A percentile compares a stretch with the other conserved stretches of the same genome.
These are phyloP conservation scores for Marronus borbonicus DNA, from an alignment of 2,888 invertebrate genomes.

Conservation along the genomic window DNA sequence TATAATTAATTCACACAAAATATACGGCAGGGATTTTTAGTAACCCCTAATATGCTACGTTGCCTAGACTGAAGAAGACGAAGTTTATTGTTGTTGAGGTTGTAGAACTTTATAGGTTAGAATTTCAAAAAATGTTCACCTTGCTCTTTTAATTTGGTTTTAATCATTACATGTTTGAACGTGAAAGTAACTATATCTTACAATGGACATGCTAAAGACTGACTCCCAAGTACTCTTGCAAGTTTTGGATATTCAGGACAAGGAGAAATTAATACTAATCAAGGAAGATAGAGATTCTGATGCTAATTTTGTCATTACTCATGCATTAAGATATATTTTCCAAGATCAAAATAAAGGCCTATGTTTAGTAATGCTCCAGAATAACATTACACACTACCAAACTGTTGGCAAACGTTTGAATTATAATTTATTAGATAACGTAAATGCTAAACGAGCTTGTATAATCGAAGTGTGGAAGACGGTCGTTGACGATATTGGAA, in stretches of 20 bases:
- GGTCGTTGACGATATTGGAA: conserved; percentile 1
- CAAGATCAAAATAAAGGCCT: conserved; percentile 76
- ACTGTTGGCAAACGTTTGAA: conserved; percentile 83
- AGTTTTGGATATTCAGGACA: conserved; percentile 78
- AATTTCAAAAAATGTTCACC: too few relatives aligned
- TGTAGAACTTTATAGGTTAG: too few relatives aligned
- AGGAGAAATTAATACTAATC: conserved; percentile 76
- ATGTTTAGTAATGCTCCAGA: conserved; percentile 80
- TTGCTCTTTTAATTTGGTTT: background rate
- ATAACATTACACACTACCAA: conserved; percentile 81
- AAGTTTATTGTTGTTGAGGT: too few relatives aligned
- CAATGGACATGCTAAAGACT: background rate
- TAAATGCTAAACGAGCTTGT: conserved; percentile 70
- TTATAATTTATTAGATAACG: conserved; percentile 76
- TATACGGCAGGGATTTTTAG: too few relatives aligned
- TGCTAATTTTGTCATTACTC: conserved; percentile 81
- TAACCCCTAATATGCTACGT: too few relatives aligned
- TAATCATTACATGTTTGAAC: background rate
- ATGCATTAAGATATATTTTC: conserved; percentile 79
- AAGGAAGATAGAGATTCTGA: conserved; percentile 82
- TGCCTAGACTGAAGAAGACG: too few relatives aligned
- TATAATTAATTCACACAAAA: too few relatives aligned
- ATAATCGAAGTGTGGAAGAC: conserved; percentile 68
- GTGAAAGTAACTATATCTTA: background rate
- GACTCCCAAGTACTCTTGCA: conserved; percentile 69